Evolutionary conservation across 2,113 vertebrate species (phyloP), one percentile per base, ranked within the genome.

Genomic region (Chaenogobius annularis): DNA sequence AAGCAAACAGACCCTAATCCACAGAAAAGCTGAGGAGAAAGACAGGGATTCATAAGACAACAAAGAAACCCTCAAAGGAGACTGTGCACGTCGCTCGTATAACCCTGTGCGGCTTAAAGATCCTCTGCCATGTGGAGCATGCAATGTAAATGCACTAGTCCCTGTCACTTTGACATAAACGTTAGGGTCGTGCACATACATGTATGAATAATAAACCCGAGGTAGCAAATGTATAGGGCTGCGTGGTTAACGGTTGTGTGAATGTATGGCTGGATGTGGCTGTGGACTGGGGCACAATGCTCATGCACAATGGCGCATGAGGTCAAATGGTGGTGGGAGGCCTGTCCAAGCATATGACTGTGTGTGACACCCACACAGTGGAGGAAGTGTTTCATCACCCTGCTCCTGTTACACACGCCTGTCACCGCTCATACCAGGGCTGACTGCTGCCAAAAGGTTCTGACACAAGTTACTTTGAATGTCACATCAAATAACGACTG

Each of bases 1-100:
- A 70, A 79, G 77, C 80, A 89, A 91, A 90, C 84, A 88, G 19
- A 70, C 68, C 68, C 69, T 89, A 87, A 90, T 88, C 85, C 87
- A 12, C 54, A 40, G 66, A 77, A 74, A 87, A 85, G 72, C 75
- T 22, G 31, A 26, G 52, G 54, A 84, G 75, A 84, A 80, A 82
- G 79, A 88, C 85, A 70, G 72, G 85, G 90, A 88, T 84, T 77
- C 62, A 79, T 55, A 50, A 74, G 76, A 80, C 82, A 77, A 80
- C 78, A 81, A 85, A 78, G 81, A 81, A 78, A 72, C 70, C 47
- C 80, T 78, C 76, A 58, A 26, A 17, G 3, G 71, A 65, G 66
- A 79, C 50, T 73, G 58, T 52, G 78, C 56, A 31, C 62, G 63
- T 26, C 65, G 37, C 22, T 68, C 61, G 31, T 19, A 26, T 20